These are phyloP conservation scores for Vulpes ferrilata DNA, from an alignment of 2,113 vertebrate genomes.

Conservation along the genomic window DNA sequence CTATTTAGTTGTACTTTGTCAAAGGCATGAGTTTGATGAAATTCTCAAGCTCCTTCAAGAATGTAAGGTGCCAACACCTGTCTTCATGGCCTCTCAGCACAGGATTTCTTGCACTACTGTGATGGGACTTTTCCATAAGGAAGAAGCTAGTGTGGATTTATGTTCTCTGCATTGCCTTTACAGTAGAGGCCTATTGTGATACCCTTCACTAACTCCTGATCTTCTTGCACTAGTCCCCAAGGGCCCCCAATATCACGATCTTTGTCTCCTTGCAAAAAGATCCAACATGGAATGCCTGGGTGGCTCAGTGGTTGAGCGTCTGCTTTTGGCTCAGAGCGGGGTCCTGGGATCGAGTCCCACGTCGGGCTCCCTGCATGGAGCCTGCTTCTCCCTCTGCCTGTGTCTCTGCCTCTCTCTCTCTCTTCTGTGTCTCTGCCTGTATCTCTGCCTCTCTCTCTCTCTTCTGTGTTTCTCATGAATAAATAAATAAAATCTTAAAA, in stretches of 20 bases:
- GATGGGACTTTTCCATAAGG: neutral
- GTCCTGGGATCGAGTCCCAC: too few relatives aligned
- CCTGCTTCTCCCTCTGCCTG: too few relatives aligned
- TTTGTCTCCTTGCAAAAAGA: neutral
- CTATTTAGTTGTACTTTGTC: neutral
- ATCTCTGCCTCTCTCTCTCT: too few relatives aligned
- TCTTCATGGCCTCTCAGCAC: neutral
- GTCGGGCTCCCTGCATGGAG: too few relatives aligned
- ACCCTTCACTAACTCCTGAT: neutral
- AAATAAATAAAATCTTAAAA: too few relatives aligned
- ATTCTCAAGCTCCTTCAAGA: neutral
- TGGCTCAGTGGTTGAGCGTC: too few relatives aligned
- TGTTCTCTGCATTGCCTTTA: neutral
- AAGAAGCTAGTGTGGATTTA: neutral
- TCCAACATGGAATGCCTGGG: too few relatives aligned
- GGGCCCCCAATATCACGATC: neutral
- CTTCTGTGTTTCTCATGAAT: too few relatives aligned
- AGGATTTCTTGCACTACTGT: neutral
- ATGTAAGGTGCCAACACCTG: neutral
- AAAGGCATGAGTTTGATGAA: neutral
- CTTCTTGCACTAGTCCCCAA: neutral
- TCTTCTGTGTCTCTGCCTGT: too few relatives aligned
- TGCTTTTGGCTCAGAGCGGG: too few relatives aligned
- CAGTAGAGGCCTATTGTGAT: neutral
- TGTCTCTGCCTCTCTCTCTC: too few relatives aligned